Conservation (phyloP, 2,888 invertebrate genomes). For the Celastrina argiolus region DNA sequence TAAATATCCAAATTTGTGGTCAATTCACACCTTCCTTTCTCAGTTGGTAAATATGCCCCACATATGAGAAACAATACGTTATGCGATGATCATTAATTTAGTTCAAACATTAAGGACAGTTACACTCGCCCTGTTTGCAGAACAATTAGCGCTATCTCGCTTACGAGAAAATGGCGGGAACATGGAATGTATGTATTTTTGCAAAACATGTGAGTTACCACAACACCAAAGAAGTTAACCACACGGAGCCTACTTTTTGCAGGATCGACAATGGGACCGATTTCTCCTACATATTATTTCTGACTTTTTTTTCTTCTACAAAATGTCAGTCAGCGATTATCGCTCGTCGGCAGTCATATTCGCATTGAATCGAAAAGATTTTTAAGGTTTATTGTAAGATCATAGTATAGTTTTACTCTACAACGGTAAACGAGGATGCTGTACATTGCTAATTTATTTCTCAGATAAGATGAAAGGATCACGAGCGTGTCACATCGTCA, state of each 20-base stretch:
- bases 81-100: conserved; percentile 4
- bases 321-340: too few relatives aligned
- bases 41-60: background rate
- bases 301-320: too few relatives aligned
- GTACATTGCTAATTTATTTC: background rate
- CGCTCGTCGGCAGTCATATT: too few relatives aligned
- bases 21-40: background rate
- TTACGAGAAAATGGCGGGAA: background rate
- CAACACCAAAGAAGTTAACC: too few relatives aligned
- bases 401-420: background rate
- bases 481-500: conserved; percentile 17
- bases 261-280: too few relatives aligned
- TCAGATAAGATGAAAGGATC: conserved; percentile 17
- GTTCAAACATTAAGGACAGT: background rate
- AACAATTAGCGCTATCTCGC: background rate
- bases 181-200: background rate
- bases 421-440: background rate
- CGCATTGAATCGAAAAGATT: too few relatives aligned
- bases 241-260: too few relatives aligned
- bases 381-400: background rate
- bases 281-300: too few relatives aligned
- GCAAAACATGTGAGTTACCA: too few relatives aligned
- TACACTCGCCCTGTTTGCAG: background rate
- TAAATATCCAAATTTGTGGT: too few relatives aligned
- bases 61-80: background rate